Conservation (phyloP, 2,888 invertebrate species). For the Lithophane ornitopus region DNA sequence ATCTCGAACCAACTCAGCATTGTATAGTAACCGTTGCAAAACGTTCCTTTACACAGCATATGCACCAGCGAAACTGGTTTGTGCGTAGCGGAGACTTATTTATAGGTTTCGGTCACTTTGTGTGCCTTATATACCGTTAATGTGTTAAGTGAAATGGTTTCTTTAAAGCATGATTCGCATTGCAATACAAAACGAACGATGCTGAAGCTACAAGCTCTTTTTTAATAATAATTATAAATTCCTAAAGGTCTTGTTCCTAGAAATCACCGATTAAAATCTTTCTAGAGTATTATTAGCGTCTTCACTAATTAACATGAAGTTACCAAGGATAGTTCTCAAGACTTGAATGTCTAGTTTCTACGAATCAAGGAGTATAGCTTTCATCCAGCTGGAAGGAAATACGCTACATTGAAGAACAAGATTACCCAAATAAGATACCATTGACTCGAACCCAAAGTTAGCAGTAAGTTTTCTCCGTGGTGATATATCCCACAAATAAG, state of each 20-base stretch:
- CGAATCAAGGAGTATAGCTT: background rate
- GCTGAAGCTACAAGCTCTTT: background rate
- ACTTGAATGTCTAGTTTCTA: constrained; percentile 10
- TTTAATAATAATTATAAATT: constrained; percentile 6
- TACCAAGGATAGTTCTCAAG: background rate
- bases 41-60: constrained; percentile 7
- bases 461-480: too few species aligned
- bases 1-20: constrained; percentile 23
- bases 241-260: background rate
- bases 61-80: constrained; percentile 62
- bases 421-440: background rate
- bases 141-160: constrained; percentile 42
- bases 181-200: constrained; percentile 8
- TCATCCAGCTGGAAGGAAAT: background rate
- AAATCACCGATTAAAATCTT: background rate
- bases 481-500: background rate
- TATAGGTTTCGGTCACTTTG: constrained; percentile 61
- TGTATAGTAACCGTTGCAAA: constrained; percentile 42
- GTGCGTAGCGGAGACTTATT: constrained; percentile 59
- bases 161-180: constrained; percentile 25
- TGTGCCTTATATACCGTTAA: constrained; percentile 62
- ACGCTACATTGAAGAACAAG: background rate
- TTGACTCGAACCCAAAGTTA: background rate
- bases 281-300: background rate
- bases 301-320: background rate